Evolutionary conservation across 2,888 invertebrate species (phyloP).

Genomic region (Dorcus parallelipipedus): DNA sequence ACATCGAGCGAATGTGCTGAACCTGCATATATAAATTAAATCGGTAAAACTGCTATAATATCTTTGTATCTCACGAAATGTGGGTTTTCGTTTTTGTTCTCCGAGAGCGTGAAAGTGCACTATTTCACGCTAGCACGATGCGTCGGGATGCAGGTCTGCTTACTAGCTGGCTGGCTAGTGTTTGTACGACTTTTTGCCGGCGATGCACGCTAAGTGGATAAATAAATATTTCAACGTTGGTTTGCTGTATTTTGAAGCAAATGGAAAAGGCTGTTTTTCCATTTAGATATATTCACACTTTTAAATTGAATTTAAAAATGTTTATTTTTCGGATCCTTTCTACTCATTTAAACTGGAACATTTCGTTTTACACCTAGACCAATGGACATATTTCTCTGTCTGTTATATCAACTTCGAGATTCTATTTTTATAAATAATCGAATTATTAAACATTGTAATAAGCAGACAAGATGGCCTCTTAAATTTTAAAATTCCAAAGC

Average conservation of each 20-base stretch:
- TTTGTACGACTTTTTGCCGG: conserved; percentile 12
- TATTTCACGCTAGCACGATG: conserved; percentile 24
- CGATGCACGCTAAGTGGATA: conserved; percentile 38
- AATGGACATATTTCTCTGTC: not conserved
- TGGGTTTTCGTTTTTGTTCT: conserved; percentile 29
- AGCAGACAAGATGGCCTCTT: conserved; percentile 33
- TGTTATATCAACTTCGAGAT: not conserved
- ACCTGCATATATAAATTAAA: too few relatives aligned
- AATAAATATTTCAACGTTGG: conserved; percentile 40
- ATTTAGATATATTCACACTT: conserved; percentile 8
- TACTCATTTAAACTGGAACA: not conserved
- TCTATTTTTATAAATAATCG: too few relatives aligned
- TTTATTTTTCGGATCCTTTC: conserved; percentile 2
- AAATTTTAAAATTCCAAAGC: conserved; percentile 30
- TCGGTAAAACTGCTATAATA: conserved; percentile 27
- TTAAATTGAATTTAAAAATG: conserved; percentile 9
- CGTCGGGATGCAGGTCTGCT: conserved; percentile 10
- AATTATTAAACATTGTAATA: conserved; percentile 27
- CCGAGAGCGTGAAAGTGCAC: conserved; percentile 32
- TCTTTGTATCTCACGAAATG: conserved; percentile 22
- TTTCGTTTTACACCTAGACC: not conserved
- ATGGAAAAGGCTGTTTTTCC: conserved; percentile 31
- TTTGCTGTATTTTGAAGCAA: conserved; percentile 36
- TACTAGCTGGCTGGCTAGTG: not conserved
- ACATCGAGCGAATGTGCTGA: too few relatives aligned